Evolutionary conservation across 2,113 vertebrate species (phyloP).

Genomic region (Ifrita kowaldi): DNA sequence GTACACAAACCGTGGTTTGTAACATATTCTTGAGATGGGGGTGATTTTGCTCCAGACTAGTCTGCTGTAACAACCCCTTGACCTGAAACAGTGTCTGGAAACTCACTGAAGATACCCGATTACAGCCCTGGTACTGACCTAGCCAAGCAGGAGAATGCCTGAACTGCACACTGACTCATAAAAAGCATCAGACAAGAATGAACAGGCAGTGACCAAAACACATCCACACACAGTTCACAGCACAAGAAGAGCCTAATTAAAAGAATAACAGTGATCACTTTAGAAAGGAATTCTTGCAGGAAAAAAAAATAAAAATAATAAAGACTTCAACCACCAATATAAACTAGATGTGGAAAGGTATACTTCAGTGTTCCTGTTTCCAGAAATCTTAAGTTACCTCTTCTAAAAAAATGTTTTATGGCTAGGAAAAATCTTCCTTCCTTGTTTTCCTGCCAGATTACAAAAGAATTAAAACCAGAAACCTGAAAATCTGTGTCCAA

Average conservation of each 20-base stretch:
- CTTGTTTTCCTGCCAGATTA: not conserved
- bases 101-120: not conserved
- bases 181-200: not conserved
- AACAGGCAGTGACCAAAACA: not conserved
- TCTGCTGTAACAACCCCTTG: not conserved
- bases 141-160: not conserved
- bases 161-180: not conserved
- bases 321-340: not conserved
- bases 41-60: not conserved
- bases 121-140: not conserved
- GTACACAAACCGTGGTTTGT: not conserved
- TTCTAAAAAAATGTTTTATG: not conserved
- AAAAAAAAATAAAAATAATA: not conserved
- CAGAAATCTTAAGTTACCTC: not conserved
- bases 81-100: not conserved
- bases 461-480: not conserved
- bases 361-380: not conserved
- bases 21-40: not conserved
- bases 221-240: not conserved
- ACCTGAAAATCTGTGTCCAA: not conserved
- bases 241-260: not conserved
- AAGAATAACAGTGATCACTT: not conserved
- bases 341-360: not conserved
- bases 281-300: not conserved
- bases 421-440: not conserved